These are phyloP conservation scores for Luidia sarsii DNA, from an alignment of 53 echinoderm and acorn worm species.

Conservation along the genomic window DNA sequence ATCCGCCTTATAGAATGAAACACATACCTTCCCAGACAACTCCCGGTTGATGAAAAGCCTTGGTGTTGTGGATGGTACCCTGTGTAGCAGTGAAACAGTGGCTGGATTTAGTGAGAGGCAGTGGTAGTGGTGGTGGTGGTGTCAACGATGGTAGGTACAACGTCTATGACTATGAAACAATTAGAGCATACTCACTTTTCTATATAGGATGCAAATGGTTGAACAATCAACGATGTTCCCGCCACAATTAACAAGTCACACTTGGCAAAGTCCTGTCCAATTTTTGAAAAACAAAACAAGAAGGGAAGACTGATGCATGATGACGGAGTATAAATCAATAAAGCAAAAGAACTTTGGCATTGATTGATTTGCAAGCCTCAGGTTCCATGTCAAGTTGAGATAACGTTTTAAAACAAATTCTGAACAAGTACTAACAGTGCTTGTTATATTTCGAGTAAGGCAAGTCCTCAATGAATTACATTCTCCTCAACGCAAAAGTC, in stretches of 20 bases:
- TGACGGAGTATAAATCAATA: too few species aligned
- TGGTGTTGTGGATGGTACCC: conserved; percentile 67
- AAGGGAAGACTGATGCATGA: too few species aligned
- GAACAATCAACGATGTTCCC: conserved; percentile 83
- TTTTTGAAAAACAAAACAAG: too few species aligned
- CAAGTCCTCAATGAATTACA: neutral
- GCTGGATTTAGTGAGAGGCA: neutral
- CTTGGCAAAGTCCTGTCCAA: conserved; percentile 82
- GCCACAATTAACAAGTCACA: conserved; percentile 86
- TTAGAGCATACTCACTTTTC: too few species aligned
- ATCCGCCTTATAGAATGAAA: too few species aligned
- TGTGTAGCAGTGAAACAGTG: conserved; percentile 13
- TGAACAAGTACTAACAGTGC: neutral
- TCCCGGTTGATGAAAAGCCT: conserved; percentile 76
- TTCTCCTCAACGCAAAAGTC: too few species aligned
- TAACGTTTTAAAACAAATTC: neutral
- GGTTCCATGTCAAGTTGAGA: too few species aligned
- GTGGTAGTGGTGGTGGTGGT: too few species aligned
- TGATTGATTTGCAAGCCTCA: too few species aligned
- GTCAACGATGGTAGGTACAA: neutral
- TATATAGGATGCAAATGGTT: conserved; percentile 93
- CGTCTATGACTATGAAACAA: too few species aligned
- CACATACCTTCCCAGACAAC: conserved; percentile 68
- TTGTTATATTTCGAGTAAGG: neutral
- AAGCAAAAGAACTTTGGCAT: neutral